Base-by-base conservation (phyloP, 2,113 vertebrate species). In the Dolichotis patagonum region DNA sequence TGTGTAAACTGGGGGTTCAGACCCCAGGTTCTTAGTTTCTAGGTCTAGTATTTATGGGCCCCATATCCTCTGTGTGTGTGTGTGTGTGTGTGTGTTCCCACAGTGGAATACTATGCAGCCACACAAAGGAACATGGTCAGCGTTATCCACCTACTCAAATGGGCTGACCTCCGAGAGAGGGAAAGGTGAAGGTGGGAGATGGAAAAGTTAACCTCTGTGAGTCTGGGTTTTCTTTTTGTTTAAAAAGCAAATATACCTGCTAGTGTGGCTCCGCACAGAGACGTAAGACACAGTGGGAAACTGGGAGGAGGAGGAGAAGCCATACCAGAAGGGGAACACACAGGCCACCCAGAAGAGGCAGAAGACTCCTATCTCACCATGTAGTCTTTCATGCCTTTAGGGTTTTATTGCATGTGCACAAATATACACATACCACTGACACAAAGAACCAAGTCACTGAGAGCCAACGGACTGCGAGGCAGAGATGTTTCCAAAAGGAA, bases 401-500 rank as follows among this genome's bases (percentile, higher is more conserved):
- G 26, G 54, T 75, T 96, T 56, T 71, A 28, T 77, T 90, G 56
- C 20, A 0, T 67, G 28, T 22, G 11, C 38, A 86, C 22, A 63
- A 80, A 71, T 56, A 69, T 13, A 56, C 20, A 17, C 41, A 62
- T 13, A 62, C 30, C 84, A 56, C n/a, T 30, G 62, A 38, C 46
- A 86, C 35, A 85, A 93, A 93, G 26, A 94, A 84, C 28, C 41
- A 60, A 88, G 35, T 52, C 67, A 89, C 38, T 60, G 63, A 89
- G 58, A 85, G n/a, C n/a, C 52, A 54, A 63, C 32, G 43, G 60
- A 85, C 49, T 58, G 24, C 54, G 32, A 77, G 49, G 30, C 38
- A 63, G 54, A 83, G 49, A 63, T 17, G 46, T 94, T 96, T 75
- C 81, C 56, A 69, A 80, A 90, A 46, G 8, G n/a, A 92, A 83